Evolutionary conservation across 2,113 vertebrate genomes (phyloP).

Genomic region (Pterocles burchelli): DNA sequence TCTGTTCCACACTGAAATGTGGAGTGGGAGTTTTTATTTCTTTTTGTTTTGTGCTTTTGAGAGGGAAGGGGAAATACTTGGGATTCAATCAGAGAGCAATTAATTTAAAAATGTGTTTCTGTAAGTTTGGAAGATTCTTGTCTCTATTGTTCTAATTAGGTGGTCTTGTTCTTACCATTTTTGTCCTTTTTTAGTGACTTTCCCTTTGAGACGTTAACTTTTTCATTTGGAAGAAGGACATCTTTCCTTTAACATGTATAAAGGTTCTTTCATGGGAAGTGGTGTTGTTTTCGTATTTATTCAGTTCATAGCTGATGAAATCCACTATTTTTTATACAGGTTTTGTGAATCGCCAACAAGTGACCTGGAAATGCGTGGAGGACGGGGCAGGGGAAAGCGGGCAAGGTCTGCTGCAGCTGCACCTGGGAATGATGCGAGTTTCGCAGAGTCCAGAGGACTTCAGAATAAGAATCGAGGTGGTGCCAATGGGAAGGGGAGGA

Average conservation of each 20-base stretch:
- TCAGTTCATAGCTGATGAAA: neutral
- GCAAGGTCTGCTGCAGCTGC: slow-evolving; percentile 84
- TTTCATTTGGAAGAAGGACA: neutral
- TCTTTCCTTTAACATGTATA: neutral
- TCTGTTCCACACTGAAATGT: neutral
- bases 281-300: neutral
- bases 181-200: neutral
- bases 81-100: neutral
- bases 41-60: neutral
- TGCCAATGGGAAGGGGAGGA: slow-evolving; percentile 89
- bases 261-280: neutral
- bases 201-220: neutral
- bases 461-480: slow-evolving; percentile 91
- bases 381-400: slow-evolving; percentile 92
- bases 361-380: slow-evolving; percentile 92
- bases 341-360: slow-evolving; percentile 97
- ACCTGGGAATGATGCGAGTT: slow-evolving; percentile 79
- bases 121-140: neutral
- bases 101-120: neutral
- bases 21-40: neutral
- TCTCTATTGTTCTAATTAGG: neutral
- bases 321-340: slow-evolving; percentile 73
- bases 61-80: neutral
- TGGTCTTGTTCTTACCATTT: neutral
- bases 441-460: slow-evolving; percentile 88